Evolutionary conservation across 2,113 vertebrate genomes (phyloP), one percentile per base, ranked within the genome.

Genomic region (Chaetura pelagica): DNA sequence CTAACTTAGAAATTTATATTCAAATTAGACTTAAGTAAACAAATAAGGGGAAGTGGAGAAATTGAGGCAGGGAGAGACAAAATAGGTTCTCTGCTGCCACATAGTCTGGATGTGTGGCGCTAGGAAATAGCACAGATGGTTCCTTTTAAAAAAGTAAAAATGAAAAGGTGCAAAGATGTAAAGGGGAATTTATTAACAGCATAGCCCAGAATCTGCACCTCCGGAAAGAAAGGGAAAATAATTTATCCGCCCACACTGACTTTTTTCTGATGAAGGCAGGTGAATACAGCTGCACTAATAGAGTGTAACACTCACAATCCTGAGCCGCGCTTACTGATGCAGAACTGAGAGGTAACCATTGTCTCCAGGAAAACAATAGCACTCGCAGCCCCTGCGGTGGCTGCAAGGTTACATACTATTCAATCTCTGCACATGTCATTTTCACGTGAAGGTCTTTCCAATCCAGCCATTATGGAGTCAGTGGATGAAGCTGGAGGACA

Each of bases 251-350:
- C 97, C 96, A 98, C 98, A 94, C 96, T 95, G 76, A 80, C 96
- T 97, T 97, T 95, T 97, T 98, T 96, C 98, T 98, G 97, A 98
- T 85, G 90, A 97, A 98, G 96, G 98, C 96, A 98, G 96, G 97
- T 98, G 96, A 97, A 96, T 95, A 86, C 97, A 97, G 97, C 97
- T 95, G 95, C 96, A 95, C 95, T 97, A 96, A 97, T 84, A 95
- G 96, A 97, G 94, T 94, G 93, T 98, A 97, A 97, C 89, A 94
- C 97, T 98, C 92, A 44, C 86, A 95, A 80, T 95, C 93, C 95
- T 55, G 94, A 95, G 94, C 96, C 27, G 48, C 40, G 35, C 96
- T 96, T 96, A 87, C 93, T 89, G 97, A 97, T 96, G 94, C 84
- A 18, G 71, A 96, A 76, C 88, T 44, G 95, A 95, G 88, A 95